Evolutionary conservation across 2,888 invertebrate genomes (phyloP), one percentile per base, ranked within the genome.

Genomic region (Calliscelio sp.): DNA sequence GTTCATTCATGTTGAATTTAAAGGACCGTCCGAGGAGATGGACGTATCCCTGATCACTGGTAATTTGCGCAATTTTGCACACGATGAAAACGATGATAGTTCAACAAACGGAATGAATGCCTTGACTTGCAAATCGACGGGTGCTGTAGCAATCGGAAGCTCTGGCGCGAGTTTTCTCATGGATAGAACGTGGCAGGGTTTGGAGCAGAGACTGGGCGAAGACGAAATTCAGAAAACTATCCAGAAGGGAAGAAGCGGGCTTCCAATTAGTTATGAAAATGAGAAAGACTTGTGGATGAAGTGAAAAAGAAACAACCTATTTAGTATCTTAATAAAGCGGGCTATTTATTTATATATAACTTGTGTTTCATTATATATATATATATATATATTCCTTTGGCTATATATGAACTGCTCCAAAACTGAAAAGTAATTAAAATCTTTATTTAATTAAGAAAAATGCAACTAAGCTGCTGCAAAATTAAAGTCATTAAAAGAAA

Each of bases 1-100:
- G 94, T 22, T 92, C 93, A 94, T 94, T 87, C 94, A 95, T 88
- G 88, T 93, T 16, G 90, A 93, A 51, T 94, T 94, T 71, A 89
- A 93, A 86, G 73, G 86, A 53, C 86, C 89, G 41, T 84, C 86
- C 8, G 89, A 91, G 78, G 88, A 91, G 78, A 89, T 94, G 20
- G 97, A 97, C 92, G 95, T 97, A 0, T 97, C 97, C 89, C 94
- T 97, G 35, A 94, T 97, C 24, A 96, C 96, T 46, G 97, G 97
- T 1, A 95, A 94, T 84, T 93, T 97, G 20, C 94, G 97, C 81
- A 94, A 93, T 57, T 74, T 90, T 18, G 28, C 51, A 7, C 91
- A 92, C 18, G 84, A 88, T 49, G 85, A 88, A 81, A 51, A 85
- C 80, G 70, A 83, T 51, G 93, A 91, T 11, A 94, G 89, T 49